These are phyloP conservation scores for Strix occidentalis DNA, from an alignment of 2,797 vertebrate genomes.

Conservation along the genomic window DNA sequence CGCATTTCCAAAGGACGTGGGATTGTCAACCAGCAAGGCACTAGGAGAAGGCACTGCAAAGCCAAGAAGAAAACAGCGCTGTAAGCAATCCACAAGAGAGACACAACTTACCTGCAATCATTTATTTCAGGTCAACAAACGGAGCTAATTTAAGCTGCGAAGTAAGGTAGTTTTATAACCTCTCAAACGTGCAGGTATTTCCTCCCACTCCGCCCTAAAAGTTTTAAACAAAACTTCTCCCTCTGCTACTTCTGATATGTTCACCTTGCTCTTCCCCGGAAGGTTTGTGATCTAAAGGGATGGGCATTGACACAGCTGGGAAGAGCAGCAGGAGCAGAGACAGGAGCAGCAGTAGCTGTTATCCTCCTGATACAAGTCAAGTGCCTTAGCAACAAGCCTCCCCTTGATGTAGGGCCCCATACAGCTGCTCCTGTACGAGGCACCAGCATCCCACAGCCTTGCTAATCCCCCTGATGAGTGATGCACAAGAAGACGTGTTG, in stretches of 20 bases:
- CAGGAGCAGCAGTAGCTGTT: not conserved
- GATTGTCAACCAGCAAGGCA: constrained; percentile 89
- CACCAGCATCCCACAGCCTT: not conserved
- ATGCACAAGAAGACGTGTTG: no score
- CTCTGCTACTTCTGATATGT: not conserved
- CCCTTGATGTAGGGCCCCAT: no score
- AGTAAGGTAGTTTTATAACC: not conserved
- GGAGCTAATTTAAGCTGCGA: accelerated
- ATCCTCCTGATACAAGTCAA: not conserved
- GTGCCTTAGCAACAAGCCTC: not conserved
- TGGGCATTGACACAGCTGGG: accelerated
- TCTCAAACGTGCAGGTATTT: not conserved
- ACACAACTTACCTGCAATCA: not conserved
- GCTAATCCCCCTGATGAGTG: not conserved
- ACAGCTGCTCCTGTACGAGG: not conserved
- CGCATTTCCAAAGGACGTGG: constrained; percentile 84
- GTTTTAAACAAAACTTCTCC: not conserved
- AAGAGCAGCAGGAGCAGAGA: not conserved
- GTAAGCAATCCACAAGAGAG: not conserved
- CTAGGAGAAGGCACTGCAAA: constrained; percentile 94
- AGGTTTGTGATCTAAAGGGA: not conserved
- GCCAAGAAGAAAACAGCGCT: not conserved
- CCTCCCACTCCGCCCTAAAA: accelerated
- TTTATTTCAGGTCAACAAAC: not conserved
- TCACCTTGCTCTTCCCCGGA: not conserved